phyloP scores from a whole-genome alignment of 2,797 vertebrate genomes.

The Lates japonicus region DNA sequence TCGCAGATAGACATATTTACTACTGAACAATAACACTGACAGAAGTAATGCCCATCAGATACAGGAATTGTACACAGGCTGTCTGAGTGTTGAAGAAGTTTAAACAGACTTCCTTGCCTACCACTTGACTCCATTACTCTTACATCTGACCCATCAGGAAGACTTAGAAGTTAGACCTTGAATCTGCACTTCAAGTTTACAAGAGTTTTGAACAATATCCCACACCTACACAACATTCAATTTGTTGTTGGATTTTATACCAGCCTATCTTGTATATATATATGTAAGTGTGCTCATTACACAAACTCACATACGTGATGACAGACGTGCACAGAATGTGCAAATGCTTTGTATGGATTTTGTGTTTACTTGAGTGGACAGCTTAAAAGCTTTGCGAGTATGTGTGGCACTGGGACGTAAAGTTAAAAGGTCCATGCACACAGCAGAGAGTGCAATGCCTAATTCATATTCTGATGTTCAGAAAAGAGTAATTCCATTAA shows the following conservation, averaged over 20 bases:
- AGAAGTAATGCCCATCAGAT: not conserved
- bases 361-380: conserved; percentile 20
- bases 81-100: not conserved
- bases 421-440: not conserved
- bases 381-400: conserved; percentile 3
- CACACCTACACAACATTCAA: not conserved
- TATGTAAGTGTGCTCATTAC: no score
- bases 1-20: no score
- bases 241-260: not conserved
- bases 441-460: not conserved
- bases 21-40: not conserved
- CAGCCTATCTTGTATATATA: not conserved
- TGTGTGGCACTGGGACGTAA: not conserved
- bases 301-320: not conserved
- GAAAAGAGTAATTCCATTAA: conserved; percentile 23
- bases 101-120: not conserved
- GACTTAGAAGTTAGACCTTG: not conserved
- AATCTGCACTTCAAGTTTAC: not conserved
- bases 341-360: not conserved
- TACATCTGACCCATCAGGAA: conserved; percentile 1
- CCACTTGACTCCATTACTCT: not conserved
- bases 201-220: not conserved
- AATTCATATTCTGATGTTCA: conserved; percentile 22
- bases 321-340: not conserved
- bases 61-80: not conserved